phyloP scores from a whole-genome alignment of 2,797 vertebrate genomes.

The Rhincodon typus region DNA sequence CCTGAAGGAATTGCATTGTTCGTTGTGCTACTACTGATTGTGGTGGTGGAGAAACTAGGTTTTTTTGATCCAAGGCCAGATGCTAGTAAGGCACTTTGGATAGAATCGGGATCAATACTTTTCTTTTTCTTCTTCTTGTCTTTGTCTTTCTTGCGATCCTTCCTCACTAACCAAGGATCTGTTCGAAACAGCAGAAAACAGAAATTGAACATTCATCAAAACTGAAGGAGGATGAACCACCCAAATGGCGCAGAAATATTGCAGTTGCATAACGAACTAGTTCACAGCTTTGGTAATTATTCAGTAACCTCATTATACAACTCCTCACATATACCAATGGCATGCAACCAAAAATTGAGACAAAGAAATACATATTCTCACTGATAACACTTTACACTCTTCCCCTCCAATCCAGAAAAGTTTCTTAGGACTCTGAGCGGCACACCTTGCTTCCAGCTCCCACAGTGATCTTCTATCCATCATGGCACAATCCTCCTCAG shows the following conservation, averaged over 20 bases:
- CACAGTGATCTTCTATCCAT: neutral
- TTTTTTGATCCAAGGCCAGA: constrained; percentile 89
- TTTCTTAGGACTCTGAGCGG: neutral
- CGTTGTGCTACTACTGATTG: constrained; percentile 56
- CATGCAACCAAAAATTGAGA: neutral
- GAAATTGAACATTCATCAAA: neutral
- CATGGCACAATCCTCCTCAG: no score
- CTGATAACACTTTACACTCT: neutral
- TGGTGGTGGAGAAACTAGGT: constrained; percentile 76
- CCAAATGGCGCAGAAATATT: neutral
- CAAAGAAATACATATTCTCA: neutral
- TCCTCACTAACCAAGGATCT: constrained; percentile 97
- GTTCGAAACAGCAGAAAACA: neutral
- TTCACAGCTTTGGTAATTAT: neutral
- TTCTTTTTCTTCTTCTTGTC: constrained; percentile 80
- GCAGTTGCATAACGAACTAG: neutral
- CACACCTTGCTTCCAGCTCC: neutral
- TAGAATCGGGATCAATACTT: constrained; percentile 93
- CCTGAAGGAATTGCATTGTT: constrained; percentile 50
- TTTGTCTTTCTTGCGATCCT: constrained; percentile 92
- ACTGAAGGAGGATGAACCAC: neutral
- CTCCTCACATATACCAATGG: neutral
- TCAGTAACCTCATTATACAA: neutral
- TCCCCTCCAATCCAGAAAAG: neutral
- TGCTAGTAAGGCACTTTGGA: constrained; percentile 99